Evolutionary conservation across 1,140 invertebrate genomes (phyloP), one percentile per base, ranked within the genome.

Genomic region (Micrasema minimum): DNA sequence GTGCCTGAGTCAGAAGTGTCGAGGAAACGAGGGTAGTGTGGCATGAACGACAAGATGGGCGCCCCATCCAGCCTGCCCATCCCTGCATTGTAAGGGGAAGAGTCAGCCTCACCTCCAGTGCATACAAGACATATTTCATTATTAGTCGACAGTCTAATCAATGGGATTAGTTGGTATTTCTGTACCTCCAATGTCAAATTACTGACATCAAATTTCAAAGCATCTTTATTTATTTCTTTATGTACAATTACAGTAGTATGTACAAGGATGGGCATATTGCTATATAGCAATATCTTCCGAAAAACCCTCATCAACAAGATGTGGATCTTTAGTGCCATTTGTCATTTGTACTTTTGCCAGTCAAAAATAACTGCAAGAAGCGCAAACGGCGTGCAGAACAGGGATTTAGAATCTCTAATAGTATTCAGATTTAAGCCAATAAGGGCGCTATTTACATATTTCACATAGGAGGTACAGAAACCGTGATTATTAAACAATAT

Each of bases 1-100:
- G 73, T 75, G 73, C 73, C 73, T 75, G 69, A 57, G 50, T 75
- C 73, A 72, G 73, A 69, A 66, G 73, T 69, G 66, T 75, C 73
- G 69, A 71, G 61, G 69, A 75, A 66, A 45, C 66, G 66, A 69
- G 65, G 73, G 67, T 72, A 62, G 61, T 71, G 73, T 75, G 73
- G 72, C 73, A 75, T 69, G 66, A 75, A 57, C 70, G 73, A 66
- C 23, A 75, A 51, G 46, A 75, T 66, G 46, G 69, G 64, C 59
- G 69, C 66, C 69, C 73, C 73, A 68, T 75, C 73, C 43, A 72
- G 50, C 67, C 73, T 53, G 73, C 73, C 71, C 69, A 75, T 69
- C 61, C 73, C 73, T 75, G 73, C 66, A 62, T 75, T 62, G 57
- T 62, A 74, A 74, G 62, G 65, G 69, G 57, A 75, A 69, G 66